Evolutionary conservation across 2,888 invertebrate species (phyloP).

Genomic region (Empis stercorea): DNA sequence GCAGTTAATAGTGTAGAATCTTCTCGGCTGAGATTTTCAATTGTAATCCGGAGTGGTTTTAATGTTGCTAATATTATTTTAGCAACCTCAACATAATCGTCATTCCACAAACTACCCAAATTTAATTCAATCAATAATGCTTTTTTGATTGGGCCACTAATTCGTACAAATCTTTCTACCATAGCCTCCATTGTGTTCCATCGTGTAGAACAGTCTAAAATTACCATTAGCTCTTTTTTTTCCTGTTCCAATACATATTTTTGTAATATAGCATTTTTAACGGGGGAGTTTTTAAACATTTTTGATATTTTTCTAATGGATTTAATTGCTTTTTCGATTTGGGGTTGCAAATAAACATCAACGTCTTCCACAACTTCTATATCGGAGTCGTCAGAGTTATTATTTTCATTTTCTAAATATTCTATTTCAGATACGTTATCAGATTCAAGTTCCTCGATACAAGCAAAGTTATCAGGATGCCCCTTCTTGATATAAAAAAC

Average conservation of each 20-base stretch:
- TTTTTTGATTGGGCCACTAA: not conserved
- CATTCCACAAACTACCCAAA: slow-evolving; percentile 1
- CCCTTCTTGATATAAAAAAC: not conserved
- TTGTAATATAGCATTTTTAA: slow-evolving; percentile 1
- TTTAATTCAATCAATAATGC: not conserved
- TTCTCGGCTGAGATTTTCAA: slow-evolving; percentile 1
- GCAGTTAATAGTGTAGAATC: slow-evolving; percentile 1
- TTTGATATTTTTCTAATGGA: not conserved
- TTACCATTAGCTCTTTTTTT: not conserved
- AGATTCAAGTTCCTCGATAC: no score
- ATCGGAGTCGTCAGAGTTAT: not conserved
- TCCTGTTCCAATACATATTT: slow-evolving; percentile 1
- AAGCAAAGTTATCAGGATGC: no score
- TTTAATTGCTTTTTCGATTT: not conserved
- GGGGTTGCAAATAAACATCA: not conserved
- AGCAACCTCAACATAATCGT: not conserved
- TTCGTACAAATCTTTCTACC: not conserved
- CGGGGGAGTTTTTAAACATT: not conserved
- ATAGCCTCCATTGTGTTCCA: not conserved
- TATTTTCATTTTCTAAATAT: not conserved
- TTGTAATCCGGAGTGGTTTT: slow-evolving; percentile 1
- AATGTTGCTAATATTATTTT: not conserved
- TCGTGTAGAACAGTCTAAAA: not conserved
- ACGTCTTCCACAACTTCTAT: not conserved
- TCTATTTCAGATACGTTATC: not conserved